Evolutionary conservation across 2,797 vertebrate species (phyloP).

Genomic region (Pogoniulus pusillus): DNA sequence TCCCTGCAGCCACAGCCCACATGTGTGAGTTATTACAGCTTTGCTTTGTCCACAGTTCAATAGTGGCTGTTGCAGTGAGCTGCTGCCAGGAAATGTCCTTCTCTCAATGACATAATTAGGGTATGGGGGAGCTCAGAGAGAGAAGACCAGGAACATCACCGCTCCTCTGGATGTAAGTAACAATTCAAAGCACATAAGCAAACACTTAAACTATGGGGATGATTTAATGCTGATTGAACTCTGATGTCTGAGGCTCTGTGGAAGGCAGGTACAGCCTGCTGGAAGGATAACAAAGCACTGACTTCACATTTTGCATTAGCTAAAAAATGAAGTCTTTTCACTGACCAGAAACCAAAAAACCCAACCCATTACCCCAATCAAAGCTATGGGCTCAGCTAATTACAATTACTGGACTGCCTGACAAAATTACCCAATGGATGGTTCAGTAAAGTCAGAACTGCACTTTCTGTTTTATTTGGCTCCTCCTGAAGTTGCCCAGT

Average conservation of each 20-base stretch:
- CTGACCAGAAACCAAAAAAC: slow-evolving; percentile 45
- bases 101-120: slow-evolving; percentile 79
- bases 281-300: slow-evolving; percentile 44
- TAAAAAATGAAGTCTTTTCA: slow-evolving; percentile 44
- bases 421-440: slow-evolving; percentile 21
- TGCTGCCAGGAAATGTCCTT: slow-evolving; percentile 78
- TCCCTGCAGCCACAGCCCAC: slow-evolving; percentile 48
- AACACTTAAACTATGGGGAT: slow-evolving; percentile 68
- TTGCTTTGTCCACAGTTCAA: slow-evolving; percentile 68
- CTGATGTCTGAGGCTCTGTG: slow-evolving; percentile 59
- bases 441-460: background rate
- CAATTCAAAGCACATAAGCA: slow-evolving; percentile 76
- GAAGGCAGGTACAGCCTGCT: slow-evolving; percentile 53
- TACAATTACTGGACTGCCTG: background rate
- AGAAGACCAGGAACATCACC: slow-evolving; percentile 72
- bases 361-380: slow-evolving; percentile 45
- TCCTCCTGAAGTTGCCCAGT: background rate
- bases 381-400: slow-evolving; percentile 23
- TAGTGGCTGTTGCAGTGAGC: slow-evolving; percentile 61
- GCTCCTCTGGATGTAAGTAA: slow-evolving; percentile 62
- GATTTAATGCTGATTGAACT: slow-evolving; percentile 72
- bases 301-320: slow-evolving; percentile 30
- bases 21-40: slow-evolving; percentile 80
- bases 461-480: background rate
- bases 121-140: slow-evolving; percentile 63